Conservation (phyloP, 1,140 invertebrate genomes). For the Acromyrmex charruanus region DNA sequence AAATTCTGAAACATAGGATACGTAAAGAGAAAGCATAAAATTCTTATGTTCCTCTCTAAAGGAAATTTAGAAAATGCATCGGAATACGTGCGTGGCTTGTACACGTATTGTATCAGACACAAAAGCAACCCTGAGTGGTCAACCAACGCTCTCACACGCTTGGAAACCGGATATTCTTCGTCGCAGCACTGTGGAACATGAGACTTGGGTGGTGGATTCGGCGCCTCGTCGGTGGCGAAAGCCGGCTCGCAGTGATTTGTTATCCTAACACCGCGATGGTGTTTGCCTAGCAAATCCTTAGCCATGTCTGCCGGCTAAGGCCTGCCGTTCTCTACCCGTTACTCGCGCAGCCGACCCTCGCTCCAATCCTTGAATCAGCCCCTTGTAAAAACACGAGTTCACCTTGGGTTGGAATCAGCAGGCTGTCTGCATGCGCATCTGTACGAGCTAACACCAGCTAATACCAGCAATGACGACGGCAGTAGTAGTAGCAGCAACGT, state of each 20-base stretch:
- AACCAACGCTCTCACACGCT: slow-evolving; percentile 1
- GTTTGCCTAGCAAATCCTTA: slow-evolving; percentile 80
- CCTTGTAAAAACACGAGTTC: slow-evolving; percentile 76
- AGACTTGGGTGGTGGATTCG: slow-evolving; percentile 40
- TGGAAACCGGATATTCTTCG: slow-evolving; percentile 62
- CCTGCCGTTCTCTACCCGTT: slow-evolving; percentile 37
- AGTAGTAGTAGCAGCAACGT: not conserved
- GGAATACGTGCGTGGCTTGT: not conserved
- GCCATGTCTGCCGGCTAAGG: slow-evolving; percentile 61
- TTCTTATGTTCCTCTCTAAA: not conserved
- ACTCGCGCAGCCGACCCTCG: slow-evolving; percentile 50
- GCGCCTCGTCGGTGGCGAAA: slow-evolving; percentile 53
- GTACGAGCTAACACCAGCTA: slow-evolving; percentile 40
- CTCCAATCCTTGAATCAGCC: slow-evolving; percentile 62
- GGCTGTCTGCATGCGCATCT: slow-evolving; percentile 2
- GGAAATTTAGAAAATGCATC: slow-evolving; percentile 3
- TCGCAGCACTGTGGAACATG: slow-evolving; percentile 49
- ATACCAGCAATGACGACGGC: slow-evolving; percentile 28
- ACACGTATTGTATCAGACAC: not conserved
- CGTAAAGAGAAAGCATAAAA: not conserved
- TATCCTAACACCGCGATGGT: slow-evolving; percentile 76
- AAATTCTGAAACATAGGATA: not conserved
- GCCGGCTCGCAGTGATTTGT: slow-evolving; percentile 75
- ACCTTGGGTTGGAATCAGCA: slow-evolving; percentile 65
- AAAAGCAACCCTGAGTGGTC: slow-evolving; percentile 21